Base-by-base conservation (phyloP, 92 coral and sea anemone genomes). In the Parazoanthus darwini region DNA sequence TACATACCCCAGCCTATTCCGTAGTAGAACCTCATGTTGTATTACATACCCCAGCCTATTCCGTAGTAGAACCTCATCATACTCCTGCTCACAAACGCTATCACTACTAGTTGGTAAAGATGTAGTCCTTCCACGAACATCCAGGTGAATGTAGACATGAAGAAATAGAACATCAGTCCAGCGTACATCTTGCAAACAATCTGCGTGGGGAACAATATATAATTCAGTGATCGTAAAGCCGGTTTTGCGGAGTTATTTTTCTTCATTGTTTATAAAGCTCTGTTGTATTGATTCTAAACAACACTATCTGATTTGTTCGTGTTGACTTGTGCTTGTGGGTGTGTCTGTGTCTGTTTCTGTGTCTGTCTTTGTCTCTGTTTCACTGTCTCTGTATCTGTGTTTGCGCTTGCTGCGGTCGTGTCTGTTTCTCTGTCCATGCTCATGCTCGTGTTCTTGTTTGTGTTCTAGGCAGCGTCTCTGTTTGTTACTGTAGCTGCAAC, bases 81-180 rank as follows among this genome's bases (percentile, higher is more conserved):
- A 15, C 74, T 87, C 67, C 96, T 44, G 37, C 93, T 91, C 81
- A 94, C 94, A 87, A 95, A 95, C 56, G 96, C 98, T 37, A 90
- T 91, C n/a, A 95, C 93, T 38, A 95, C 86, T 89, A 95, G 84
- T 70, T 92, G 94, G 71, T 95, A 95, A 66, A 95, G 93, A 59
- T 95, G 98, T 7, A 94, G 46, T 16, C 98, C 98, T 59, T 95
- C 98, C 8, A 95, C 93, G 10, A 95, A 80, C 98, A 95, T 95
- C 98, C 98, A 95, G 8, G 95, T 90, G 72, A 95, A 95, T 22
- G 93, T 92, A 0, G 96, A 90, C 91, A 92, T 94, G 88, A 94
- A 95, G 63, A 88, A 91, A 84, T 94, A 95, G 89, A 94, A 92
- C 86, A 93, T 82, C 51, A 94, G 74, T 5, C 93, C 92, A 36